Conservation (phyloP, 2,797 vertebrate genomes). For the Scarus forsteni region DNA sequence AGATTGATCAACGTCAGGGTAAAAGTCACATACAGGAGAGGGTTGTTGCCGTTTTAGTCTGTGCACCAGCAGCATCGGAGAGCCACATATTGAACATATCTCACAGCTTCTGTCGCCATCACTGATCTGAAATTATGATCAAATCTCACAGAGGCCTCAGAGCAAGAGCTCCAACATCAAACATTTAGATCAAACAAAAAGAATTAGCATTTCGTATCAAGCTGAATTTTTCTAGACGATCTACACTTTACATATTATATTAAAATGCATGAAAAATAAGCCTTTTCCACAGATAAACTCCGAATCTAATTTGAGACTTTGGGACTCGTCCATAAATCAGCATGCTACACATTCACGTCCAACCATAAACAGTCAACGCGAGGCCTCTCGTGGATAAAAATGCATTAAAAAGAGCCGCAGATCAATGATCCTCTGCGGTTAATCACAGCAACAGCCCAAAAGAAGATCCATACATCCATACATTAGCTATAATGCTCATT, state of each 20-base stretch:
- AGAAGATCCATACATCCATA: no score
- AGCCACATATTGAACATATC: no score
- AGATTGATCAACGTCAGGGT: neutral
- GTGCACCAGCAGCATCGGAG: neutral
- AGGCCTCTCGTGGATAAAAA: no score
- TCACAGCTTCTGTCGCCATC: neutral
- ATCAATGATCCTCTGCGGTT: no score
- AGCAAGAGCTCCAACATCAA: slow-evolving; percentile 27
- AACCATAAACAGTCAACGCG: no score
- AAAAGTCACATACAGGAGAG: slow-evolving; percentile 5
- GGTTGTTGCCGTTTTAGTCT: neutral
- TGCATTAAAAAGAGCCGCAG: no score
- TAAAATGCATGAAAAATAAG: slow-evolving; percentile 12
- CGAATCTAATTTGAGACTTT: no score
- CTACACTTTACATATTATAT: slow-evolving; percentile 20
- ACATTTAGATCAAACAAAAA: slow-evolving; percentile 33
- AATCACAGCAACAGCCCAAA: no score
- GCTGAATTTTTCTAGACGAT: slow-evolving; percentile 16
- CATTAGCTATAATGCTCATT: no score
- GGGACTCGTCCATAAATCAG: no score
- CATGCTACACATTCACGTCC: no score
- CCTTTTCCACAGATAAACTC: no score
- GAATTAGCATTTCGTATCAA: slow-evolving; percentile 33
- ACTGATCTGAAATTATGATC: slow-evolving; percentile 17
- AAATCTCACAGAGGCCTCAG: neutral